Conservation (phyloP, 2,797 vertebrate genomes). For the Hafferia zeledoni region DNA sequence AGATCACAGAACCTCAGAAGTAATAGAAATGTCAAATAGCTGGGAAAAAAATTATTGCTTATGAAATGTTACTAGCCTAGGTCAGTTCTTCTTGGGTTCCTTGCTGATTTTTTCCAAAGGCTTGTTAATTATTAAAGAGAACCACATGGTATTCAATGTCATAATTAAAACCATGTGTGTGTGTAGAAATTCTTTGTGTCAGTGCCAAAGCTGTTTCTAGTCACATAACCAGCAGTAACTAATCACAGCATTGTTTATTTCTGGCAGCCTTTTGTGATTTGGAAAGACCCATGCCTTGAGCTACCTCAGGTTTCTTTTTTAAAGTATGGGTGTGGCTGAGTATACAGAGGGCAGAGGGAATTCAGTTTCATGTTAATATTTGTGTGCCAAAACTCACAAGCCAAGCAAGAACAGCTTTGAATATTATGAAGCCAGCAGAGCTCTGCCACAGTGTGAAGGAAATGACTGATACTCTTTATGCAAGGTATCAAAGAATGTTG, state of each 20-base stretch:
- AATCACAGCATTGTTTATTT: slow-evolving; percentile 28
- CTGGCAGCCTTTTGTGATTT: slow-evolving; percentile 29
- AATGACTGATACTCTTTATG: neutral
- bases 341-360: neutral
- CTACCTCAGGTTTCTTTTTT: slow-evolving; percentile 15
- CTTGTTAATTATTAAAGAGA: slow-evolving; percentile 42
- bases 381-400: slow-evolving; percentile 35
- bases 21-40: slow-evolving; percentile 21
- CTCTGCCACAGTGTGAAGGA: neutral
- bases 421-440: neutral
- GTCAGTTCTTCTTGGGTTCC: neutral
- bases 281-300: neutral
- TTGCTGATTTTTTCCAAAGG: slow-evolving; percentile 7
- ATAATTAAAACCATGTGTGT: neutral
- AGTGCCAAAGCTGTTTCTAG: slow-evolving; percentile 19
- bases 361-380: neutral
- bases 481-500: neutral
- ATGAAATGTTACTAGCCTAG: slow-evolving; percentile 13
- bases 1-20: slow-evolving; percentile 29
- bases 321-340: neutral
- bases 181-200: slow-evolving; percentile 41
- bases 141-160: neutral
- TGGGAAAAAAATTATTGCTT: neutral
- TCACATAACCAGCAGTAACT: slow-evolving; percentile 15
- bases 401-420: neutral